These are phyloP conservation scores for Myotis davidii DNA, from an alignment of 2,113 vertebrate genomes.

Conservation along the genomic window DNA sequence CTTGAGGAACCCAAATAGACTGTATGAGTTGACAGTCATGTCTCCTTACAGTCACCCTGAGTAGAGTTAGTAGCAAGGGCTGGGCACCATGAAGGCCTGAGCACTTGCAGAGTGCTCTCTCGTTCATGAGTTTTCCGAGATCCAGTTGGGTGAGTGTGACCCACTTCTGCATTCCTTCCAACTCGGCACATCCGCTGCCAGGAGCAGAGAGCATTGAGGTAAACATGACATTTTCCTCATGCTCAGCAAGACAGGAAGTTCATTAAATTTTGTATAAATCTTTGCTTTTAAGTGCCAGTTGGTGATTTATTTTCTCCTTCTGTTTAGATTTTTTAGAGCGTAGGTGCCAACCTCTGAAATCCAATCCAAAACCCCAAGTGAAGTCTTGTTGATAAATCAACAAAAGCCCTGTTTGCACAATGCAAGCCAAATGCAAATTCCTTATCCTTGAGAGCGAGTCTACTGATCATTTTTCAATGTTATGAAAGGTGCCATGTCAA, in stretches of 20 bases:
- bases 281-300: conserved; percentile 82
- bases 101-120: neutral
- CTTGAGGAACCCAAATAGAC: neutral
- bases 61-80: neutral
- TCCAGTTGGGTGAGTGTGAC: conserved; percentile 43
- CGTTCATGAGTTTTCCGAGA: conserved; percentile 53
- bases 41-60: neutral
- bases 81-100: neutral
- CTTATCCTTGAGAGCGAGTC: conserved; percentile 72
- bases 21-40: neutral
- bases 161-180: conserved; percentile 65
- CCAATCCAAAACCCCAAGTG: conserved; percentile 77
- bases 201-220: neutral
- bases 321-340: conserved; percentile 78
- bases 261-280: conserved; percentile 86
- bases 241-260: conserved; percentile 82
- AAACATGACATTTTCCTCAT: conserved; percentile 75
- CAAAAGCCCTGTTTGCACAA: conserved; percentile 82
- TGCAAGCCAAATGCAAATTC: conserved; percentile 80
- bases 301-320: conserved; percentile 85
- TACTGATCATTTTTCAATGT: conserved; percentile 57
- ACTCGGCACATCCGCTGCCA: conserved; percentile 56
- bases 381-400: conserved; percentile 83
- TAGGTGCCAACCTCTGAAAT: conserved; percentile 83
- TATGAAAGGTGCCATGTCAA: conserved; percentile 65